Conservation (phyloP, 2,113 vertebrate species). For the Jacana jacana region DNA sequence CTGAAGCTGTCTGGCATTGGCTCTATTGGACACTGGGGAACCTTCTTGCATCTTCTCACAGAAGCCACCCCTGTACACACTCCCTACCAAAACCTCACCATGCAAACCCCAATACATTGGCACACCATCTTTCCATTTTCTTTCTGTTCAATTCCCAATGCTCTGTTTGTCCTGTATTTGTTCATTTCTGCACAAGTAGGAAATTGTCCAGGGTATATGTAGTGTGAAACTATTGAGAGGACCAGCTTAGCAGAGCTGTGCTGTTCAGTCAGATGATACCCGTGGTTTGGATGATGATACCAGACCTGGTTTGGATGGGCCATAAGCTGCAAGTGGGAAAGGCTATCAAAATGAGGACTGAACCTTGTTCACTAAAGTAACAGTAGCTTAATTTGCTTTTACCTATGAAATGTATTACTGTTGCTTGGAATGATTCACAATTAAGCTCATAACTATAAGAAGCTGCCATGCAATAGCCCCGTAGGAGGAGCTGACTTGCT, state of each 20-base stretch:
- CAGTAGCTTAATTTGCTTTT: constrained; percentile 13
- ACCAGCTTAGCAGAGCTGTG: not conserved
- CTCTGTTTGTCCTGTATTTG: not conserved
- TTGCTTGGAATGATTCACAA: not conserved
- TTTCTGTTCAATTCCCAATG: not conserved
- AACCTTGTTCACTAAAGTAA: not conserved
- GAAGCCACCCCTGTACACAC: not conserved
- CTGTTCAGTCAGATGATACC: not conserved
- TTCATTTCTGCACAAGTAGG: not conserved
- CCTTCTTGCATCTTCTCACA: not conserved
- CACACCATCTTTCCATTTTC: not conserved
- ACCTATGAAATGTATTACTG: not conserved
- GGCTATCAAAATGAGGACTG: not conserved
- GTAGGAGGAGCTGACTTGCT: constrained; percentile 18
- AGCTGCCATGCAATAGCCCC: constrained; percentile 25
- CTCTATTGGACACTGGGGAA: not conserved
- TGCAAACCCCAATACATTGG: not conserved
- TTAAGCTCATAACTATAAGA: constrained; percentile 47
- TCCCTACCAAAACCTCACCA: not conserved
- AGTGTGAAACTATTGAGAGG: not conserved
- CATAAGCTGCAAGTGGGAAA: not conserved
- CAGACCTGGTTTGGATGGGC: not conserved
- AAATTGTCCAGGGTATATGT: not conserved
- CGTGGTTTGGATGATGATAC: accelerated
- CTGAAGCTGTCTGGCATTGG: not conserved